A percentile compares a stretch with the other conserved stretches of the same genome.
phyloP scores from a whole-genome alignment of 2,888 invertebrate genomes.

The Pomacea canaliculata region DNA sequence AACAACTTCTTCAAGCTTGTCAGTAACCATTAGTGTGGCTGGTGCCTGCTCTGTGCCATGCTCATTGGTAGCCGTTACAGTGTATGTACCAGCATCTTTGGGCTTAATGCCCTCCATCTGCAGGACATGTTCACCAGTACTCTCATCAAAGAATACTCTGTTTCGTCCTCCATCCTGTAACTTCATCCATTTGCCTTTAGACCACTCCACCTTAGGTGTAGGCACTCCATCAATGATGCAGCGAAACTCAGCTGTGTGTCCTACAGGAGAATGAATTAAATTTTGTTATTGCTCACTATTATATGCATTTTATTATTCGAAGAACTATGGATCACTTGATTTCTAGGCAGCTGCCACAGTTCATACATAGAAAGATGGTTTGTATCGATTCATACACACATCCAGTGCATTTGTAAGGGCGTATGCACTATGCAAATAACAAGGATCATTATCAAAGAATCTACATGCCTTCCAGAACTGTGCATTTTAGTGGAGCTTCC shows the following conservation, averaged over 20 bases:
- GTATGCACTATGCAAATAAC: no score
- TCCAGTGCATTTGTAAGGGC: no score
- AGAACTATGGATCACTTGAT: no score
- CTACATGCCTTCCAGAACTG: slow-evolving; percentile 62
- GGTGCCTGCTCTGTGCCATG: slow-evolving; percentile 65
- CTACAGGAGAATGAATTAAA: slow-evolving; percentile 35
- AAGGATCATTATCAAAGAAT: no score
- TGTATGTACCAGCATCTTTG: slow-evolving; percentile 69
- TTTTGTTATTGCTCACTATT: neutral
- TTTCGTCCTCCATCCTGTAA: slow-evolving; percentile 59
- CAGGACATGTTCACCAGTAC: slow-evolving; percentile 59
- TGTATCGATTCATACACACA: no score
- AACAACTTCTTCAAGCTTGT: slow-evolving; percentile 65
- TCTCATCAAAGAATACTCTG: slow-evolving; percentile 61
- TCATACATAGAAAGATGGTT: no score
- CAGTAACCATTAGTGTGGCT: slow-evolving; percentile 68
- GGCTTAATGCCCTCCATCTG: slow-evolving; percentile 63
- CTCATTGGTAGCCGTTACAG: slow-evolving; percentile 66
- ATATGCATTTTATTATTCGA: no score
- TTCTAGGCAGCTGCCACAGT: no score
- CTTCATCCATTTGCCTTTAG: slow-evolving; percentile 69
- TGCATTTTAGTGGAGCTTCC: slow-evolving; percentile 67
- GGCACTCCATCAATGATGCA: slow-evolving; percentile 67
- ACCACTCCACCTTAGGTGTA: slow-evolving; percentile 65
- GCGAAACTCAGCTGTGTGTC: slow-evolving; percentile 64